Percentiles rank a stretch among this genome's conserved stretches.
Evolutionary conservation across 2,113 vertebrate species (phyloP).

Genomic region (Crotalus viridis): DNA sequence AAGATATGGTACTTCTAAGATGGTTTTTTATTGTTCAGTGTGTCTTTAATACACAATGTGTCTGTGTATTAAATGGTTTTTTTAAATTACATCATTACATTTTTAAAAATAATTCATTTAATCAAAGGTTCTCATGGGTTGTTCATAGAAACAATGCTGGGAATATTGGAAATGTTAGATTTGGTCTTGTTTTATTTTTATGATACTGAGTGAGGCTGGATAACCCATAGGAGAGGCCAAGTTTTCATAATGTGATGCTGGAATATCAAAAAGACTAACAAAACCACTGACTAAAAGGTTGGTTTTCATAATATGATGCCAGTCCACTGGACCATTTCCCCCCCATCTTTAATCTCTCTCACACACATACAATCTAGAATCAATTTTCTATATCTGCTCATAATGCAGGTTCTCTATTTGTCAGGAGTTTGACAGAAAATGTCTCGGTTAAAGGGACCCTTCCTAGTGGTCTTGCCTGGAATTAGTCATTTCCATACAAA

Average conservation of each 20-base stretch:
- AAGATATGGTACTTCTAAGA: background rate
- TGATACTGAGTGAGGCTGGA: background rate
- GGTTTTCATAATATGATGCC: background rate
- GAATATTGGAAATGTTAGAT: background rate
- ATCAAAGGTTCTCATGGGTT: background rate
- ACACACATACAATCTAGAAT: background rate
- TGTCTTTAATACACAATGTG: background rate
- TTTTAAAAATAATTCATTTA: background rate
- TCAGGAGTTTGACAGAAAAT: background rate
- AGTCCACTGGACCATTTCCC: background rate
- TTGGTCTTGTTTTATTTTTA: background rate
- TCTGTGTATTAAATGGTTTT: background rate
- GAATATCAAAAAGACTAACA: background rate
- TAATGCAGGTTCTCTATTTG: background rate
- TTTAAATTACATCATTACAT: background rate
- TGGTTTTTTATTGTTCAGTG: background rate
- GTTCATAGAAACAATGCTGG: background rate
- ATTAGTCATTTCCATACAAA: background rate
- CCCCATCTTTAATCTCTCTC: background rate
- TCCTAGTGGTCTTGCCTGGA: background rate
- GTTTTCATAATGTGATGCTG: background rate
- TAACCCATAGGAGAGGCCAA: background rate
- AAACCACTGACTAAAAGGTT: background rate
- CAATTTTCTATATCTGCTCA: background rate
- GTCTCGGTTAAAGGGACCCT: background rate